Percentiles rank a stretch among this genome's conserved stretches.
phyloP scores from a whole-genome alignment of 2,113 vertebrate genomes.

The Epinephelus moara region DNA sequence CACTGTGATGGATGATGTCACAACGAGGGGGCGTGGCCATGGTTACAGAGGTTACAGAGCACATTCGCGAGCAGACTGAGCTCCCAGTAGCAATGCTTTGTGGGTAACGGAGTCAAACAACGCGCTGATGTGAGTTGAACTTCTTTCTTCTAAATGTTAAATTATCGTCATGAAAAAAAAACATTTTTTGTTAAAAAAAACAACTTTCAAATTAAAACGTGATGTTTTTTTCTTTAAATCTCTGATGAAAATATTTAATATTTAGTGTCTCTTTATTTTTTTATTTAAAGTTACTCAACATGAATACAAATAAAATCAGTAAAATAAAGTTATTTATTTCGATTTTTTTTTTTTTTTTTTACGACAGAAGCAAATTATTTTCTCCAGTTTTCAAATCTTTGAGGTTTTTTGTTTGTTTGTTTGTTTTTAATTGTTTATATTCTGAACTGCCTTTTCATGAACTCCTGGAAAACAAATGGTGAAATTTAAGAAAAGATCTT shows the following conservation, averaged over 20 bases:
- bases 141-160: conserved; percentile 24
- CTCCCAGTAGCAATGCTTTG: conserved; percentile 40
- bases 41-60: conserved; percentile 58
- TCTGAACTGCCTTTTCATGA: not conserved
- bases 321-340: not conserved
- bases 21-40: not conserved
- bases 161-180: conserved; percentile 36
- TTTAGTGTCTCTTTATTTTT: not conserved
- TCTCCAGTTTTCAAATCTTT: too few relatives aligned
- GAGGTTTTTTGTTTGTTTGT: not conserved
- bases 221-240: conserved; percentile 6
- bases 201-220: not conserved
- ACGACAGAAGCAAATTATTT: not conserved
- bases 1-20: conserved; percentile 5
- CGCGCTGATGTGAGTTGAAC: conserved; percentile 11
- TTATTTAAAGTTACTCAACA: not conserved
- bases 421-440: too few relatives aligned
- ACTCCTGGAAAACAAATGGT: not conserved
- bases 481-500: not conserved
- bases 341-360: not conserved
- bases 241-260: not conserved
- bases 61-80: conserved; percentile 62
- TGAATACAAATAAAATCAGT: not conserved
- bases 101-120: conserved; percentile 40
- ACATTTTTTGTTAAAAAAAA: not conserved